A percentile compares a stretch with the other conserved stretches of the same genome.
These are phyloP conservation scores for Drosophila leonis DNA, from an alignment of 2,888 invertebrate species.

Conservation along the genomic window DNA sequence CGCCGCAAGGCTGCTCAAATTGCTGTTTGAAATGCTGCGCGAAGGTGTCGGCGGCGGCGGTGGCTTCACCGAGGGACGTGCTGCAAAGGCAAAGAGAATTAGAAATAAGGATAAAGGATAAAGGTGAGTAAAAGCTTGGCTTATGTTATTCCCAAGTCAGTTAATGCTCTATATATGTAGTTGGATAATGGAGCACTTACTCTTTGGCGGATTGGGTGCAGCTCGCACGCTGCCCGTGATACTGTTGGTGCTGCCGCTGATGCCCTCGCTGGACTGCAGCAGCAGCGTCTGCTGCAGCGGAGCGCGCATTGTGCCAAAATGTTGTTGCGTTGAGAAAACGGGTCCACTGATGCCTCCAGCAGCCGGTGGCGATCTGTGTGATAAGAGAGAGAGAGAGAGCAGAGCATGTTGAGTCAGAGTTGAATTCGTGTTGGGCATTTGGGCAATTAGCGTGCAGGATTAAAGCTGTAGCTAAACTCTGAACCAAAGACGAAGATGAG, in stretches of 20 bases:
- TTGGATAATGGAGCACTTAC: conserved; percentile 54
- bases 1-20: conserved; percentile 79
- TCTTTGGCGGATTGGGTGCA: conserved; percentile 84
- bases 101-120: background rate
- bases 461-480: conserved; percentile 27
- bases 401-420: background rate
- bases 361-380: conserved; percentile 84
- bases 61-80: conserved; percentile 85
- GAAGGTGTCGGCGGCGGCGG: conserved; percentile 85
- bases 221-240: conserved; percentile 73
- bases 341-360: conserved; percentile 79
- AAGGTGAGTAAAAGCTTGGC: too few relatives aligned
- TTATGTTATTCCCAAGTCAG: too few relatives aligned
- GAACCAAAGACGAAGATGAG: conserved; percentile 5
- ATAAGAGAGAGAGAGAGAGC: background rate
- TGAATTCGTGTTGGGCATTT: background rate
- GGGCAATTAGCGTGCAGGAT: conserved; percentile 11
- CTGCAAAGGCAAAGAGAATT: conserved; percentile 53
- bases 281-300: conserved; percentile 74
- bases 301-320: conserved; percentile 85
- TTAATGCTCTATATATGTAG: too few relatives aligned
- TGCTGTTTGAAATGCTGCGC: conserved; percentile 85
- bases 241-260: conserved; percentile 69
- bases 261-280: conserved; percentile 75
- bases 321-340: conserved; percentile 83